These are phyloP conservation scores for Drosophila anomalata DNA, from an alignment of 2,888 invertebrate genomes.

Conservation along the genomic window DNA sequence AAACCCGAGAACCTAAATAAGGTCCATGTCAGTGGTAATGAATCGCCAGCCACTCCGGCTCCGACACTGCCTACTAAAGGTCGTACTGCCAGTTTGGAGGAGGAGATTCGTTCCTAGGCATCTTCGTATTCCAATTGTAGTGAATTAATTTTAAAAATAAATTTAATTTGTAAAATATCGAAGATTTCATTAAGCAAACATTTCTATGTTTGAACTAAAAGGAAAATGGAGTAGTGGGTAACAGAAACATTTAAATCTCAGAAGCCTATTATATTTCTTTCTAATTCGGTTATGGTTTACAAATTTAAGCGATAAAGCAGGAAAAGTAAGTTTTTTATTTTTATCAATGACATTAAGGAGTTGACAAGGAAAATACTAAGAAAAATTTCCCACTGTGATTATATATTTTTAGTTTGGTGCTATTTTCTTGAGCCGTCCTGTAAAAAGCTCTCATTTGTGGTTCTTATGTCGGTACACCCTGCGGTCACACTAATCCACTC, in stretches of 20 bases:
- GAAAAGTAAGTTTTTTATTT: too few relatives aligned
- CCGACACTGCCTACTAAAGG: conserved; percentile 17
- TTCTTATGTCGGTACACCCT: not conserved
- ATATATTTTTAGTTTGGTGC: not conserved
- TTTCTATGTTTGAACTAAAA: too few relatives aligned
- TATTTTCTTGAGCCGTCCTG: not conserved
- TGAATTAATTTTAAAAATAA: conserved; percentile 34
- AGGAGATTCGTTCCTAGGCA: conserved; percentile 58
- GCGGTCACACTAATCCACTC: conserved; percentile 17
- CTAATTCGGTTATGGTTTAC: too few relatives aligned
- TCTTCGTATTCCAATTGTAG: conserved; percentile 19
- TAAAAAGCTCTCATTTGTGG: not conserved
- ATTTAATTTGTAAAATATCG: conserved; percentile 8
- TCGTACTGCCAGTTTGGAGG: conserved; percentile 42
- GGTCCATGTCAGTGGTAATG: conserved; percentile 39
- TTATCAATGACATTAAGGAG: too few relatives aligned
- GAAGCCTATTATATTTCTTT: too few relatives aligned
- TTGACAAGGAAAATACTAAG: too few relatives aligned
- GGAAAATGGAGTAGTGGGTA: too few relatives aligned
- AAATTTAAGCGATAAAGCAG: too few relatives aligned
- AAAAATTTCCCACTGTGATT: not conserved
- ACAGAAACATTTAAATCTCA: too few relatives aligned
- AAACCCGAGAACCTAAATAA: conserved; percentile 75
- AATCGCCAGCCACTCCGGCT: conserved; percentile 2
- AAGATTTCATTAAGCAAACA: not conserved